Base-by-base conservation (phyloP, 2,888 invertebrate species). In the Athetis lepigone region DNA sequence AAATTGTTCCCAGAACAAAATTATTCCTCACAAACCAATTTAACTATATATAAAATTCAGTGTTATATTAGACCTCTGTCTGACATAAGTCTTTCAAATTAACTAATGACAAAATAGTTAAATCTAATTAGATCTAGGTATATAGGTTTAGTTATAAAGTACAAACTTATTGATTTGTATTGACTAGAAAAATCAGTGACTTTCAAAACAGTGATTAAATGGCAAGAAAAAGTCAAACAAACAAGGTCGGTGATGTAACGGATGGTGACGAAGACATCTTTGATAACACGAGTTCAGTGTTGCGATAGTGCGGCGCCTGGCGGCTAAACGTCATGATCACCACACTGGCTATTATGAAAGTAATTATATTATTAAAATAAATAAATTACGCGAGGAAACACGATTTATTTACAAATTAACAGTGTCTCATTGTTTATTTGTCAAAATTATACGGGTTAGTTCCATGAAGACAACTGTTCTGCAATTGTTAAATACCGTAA, bases 161-260 rank as follows among this genome's bases (percentile, higher is more conserved):
- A 39, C n/a, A n/a, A n/a, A n/a, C 8, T 25, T 21, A 49, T 19
- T 27, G 6, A 29, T 49, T 56, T 45, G 27, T 33, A 67, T 19
- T 49, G 25, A 36, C 49, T 62, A 39, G 27, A 55, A 36, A 54
- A 52, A 54, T 52, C 45, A 33, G 45, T 49, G 43, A 59, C 42
- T 70, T 59, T 50, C 66, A 71, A 70, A 70, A 45, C 52, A 57
- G 47, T 68, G 85, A 83, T 85, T 80, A 82, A 81, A 74, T 70
- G 56, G 72, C 71, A 77, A 83, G 82, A 83, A 84, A 85, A 86
- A 88, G 92, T 92, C 92, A 91, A 92, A 88, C 84, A 89, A 92
- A 91, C 94, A 93, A 94, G 92, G 93, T 91, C 90, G 84, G 85
- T 94, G 93, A 93, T 93, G 92, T 93, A 94, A 93, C 84, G 72